phyloP scores from a whole-genome alignment of 2,113 vertebrate species.

The Canis aureus region DNA sequence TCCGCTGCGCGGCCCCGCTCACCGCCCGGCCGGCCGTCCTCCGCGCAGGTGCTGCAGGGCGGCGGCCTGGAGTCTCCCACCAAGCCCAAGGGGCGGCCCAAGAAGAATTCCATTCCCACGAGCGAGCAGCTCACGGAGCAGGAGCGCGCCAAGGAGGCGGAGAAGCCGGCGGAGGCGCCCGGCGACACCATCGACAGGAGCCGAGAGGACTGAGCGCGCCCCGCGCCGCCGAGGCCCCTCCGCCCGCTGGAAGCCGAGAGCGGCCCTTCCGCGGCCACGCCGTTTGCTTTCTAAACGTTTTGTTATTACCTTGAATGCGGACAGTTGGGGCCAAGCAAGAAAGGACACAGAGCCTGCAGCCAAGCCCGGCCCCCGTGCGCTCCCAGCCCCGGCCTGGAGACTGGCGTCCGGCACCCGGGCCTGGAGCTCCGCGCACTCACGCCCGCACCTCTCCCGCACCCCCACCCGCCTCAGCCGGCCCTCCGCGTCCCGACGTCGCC shows the following conservation, averaged over 20 bases:
- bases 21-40: background rate
- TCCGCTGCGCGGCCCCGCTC: background rate
- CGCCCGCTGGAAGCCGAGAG: background rate
- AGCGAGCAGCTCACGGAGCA: slow-evolving; percentile 98
- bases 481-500: background rate
- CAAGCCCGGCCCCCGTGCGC: background rate
- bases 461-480: background rate
- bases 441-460: slow-evolving; percentile 53
- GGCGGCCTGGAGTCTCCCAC: slow-evolving; percentile 98
- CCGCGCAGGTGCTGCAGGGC: slow-evolving; percentile 95
- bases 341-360: slow-evolving; percentile 62
- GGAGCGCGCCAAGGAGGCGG: slow-evolving; percentile 90
- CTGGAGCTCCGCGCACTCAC: slow-evolving; percentile 31
- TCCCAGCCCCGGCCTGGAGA: background rate
- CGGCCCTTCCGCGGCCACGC: background rate
- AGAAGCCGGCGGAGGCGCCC: slow-evolving; percentile 88
- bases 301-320: slow-evolving; percentile 54
- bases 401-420: background rate
- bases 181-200: slow-evolving; percentile 88
- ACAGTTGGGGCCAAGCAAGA: slow-evolving; percentile 54
- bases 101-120: slow-evolving; percentile 98
- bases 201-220: slow-evolving; percentile 90
- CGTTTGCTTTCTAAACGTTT: slow-evolving; percentile 59
- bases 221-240: background rate
- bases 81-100: slow-evolving; percentile 98